These are phyloP conservation scores for Cotesia vestalis DNA, from an alignment of 1,140 invertebrate genomes.

Conservation along the genomic window DNA sequence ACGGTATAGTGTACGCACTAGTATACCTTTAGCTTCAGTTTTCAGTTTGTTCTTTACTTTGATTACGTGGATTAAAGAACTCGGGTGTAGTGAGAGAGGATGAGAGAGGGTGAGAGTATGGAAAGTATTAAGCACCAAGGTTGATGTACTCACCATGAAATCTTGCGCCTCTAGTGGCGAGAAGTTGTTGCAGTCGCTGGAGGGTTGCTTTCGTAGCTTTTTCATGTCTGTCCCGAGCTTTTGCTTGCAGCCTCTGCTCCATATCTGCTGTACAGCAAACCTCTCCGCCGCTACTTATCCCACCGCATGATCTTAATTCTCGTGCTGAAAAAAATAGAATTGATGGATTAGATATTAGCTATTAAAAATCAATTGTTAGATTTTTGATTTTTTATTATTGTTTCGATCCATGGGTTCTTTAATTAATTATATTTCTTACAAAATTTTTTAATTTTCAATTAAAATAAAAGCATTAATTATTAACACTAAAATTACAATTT, in stretches of 20 bases:
- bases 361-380: too few species aligned
- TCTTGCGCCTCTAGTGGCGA: slow-evolving; percentile 54
- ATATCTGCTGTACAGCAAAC: slow-evolving; percentile 64
- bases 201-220: slow-evolving; percentile 61
- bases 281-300: slow-evolving; percentile 60
- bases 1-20: too few species aligned
- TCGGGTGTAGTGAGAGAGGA: too few species aligned
- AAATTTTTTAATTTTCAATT: neutral
- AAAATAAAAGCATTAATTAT: too few species aligned
- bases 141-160: slow-evolving; percentile 60
- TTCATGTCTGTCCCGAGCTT: slow-evolving; percentile 61
- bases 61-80: slow-evolving; percentile 32
- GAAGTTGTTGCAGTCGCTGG: slow-evolving; percentile 57
- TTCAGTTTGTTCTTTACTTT: slow-evolving; percentile 23
- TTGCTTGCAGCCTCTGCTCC: slow-evolving; percentile 60
- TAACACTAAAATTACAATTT: too few species aligned
- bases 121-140: neutral
- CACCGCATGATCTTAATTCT: slow-evolving; percentile 62
- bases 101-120: neutral
- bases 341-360: neutral
- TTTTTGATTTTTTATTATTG: too few species aligned
- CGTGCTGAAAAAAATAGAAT: slow-evolving; percentile 53
- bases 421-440: neutral
- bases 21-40: neutral
- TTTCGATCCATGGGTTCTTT: too few species aligned